phyloP scores from a whole-genome alignment of 2,888 invertebrate genomes.

The Morpho helenor region DNA sequence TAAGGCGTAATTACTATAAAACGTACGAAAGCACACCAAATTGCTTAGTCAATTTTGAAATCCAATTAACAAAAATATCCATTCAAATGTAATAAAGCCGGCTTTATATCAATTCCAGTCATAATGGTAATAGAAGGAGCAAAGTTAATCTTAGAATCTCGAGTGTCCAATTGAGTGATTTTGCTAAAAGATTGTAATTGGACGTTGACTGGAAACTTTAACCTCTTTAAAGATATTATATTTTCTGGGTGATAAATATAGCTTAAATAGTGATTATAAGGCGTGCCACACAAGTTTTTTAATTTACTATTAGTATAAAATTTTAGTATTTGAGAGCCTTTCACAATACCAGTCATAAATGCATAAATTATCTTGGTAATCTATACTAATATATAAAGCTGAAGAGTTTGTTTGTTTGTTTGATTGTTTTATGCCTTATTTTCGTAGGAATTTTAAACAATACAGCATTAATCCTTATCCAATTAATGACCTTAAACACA shows the following conservation, averaged over 20 bases:
- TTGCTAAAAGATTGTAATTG: conserved; percentile 52
- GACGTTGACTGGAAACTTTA: conserved; percentile 27
- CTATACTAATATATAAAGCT: too few relatives aligned
- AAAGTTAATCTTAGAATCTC: conserved; percentile 49
- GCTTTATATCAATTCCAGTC: conserved; percentile 15
- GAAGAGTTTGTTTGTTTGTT: too few relatives aligned
- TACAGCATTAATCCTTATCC: too few relatives aligned
- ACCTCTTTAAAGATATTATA: neutral
- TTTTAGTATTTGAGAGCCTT: too few relatives aligned
- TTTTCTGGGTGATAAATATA: neutral
- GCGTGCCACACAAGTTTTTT: too few relatives aligned
- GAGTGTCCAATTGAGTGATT: conserved; percentile 67
- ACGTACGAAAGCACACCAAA: neutral
- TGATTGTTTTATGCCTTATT: too few relatives aligned
- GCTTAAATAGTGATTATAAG: too few relatives aligned
- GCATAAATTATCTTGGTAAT: too few relatives aligned
- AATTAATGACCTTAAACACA: too few relatives aligned
- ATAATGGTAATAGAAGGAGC: conserved; percentile 55
- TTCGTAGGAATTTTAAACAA: too few relatives aligned
- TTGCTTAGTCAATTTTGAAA: neutral
- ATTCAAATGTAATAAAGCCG: conserved; percentile 14
- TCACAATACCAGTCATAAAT: too few relatives aligned
- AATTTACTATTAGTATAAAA: too few relatives aligned
- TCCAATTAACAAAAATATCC: conserved; percentile 13
- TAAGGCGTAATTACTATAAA: neutral